These are phyloP conservation scores for Stenodera caucasica DNA, from an alignment of 2,888 invertebrate species.

Conservation along the genomic window DNA sequence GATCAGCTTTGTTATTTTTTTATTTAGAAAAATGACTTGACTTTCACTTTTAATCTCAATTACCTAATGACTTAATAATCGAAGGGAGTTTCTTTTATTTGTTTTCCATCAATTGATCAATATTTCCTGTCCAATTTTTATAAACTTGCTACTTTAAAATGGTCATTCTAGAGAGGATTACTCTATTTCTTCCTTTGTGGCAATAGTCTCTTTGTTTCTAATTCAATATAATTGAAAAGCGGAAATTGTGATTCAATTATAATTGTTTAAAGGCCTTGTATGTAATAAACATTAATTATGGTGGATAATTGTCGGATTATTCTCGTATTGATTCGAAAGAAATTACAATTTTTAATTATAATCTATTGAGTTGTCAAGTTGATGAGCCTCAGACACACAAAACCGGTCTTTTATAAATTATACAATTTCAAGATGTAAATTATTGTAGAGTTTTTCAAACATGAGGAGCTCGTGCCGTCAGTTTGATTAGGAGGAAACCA, in stretches of 20 bases:
- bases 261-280: neutral
- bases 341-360: neutral
- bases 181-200: too few relatives aligned
- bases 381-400: too few relatives aligned
- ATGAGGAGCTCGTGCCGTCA: conserved; percentile 3
- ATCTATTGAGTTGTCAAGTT: too few relatives aligned
- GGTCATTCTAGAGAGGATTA: too few relatives aligned
- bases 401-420: conserved; percentile 4
- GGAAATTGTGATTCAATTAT: neutral
- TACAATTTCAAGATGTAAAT: neutral
- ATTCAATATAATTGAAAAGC: too few relatives aligned
- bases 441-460: neutral
- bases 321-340: neutral
- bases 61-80: neutral
- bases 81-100: too few relatives aligned
- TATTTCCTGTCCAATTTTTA: too few relatives aligned
- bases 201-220: neutral
- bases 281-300: neutral
- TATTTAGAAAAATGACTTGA: neutral
- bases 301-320: neutral
- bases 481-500: too few relatives aligned
- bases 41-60: neutral
- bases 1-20: neutral
- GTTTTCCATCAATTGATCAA: too few relatives aligned
- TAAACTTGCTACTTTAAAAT: too few relatives aligned